These are phyloP conservation scores for Phylloscopus trochiloides DNA, from an alignment of 2,113 vertebrate genomes.

Conservation along the genomic window DNA sequence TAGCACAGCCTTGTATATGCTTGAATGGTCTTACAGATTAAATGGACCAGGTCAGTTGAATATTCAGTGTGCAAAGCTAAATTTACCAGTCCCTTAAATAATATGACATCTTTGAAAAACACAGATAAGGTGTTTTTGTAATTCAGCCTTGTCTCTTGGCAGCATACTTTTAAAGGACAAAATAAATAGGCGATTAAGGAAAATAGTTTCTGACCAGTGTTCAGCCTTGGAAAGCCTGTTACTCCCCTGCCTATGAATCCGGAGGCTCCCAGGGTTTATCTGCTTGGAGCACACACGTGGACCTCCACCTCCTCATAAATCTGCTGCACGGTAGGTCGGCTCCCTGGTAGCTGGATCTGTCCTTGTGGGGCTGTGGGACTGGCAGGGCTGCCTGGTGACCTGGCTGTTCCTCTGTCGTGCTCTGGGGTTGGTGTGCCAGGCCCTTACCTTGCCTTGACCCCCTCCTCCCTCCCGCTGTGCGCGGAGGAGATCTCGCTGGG, in stretches of 20 bases:
- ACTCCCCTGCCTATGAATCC: neutral
- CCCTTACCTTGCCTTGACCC: neutral
- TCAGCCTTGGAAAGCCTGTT: neutral
- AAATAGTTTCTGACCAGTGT: neutral
- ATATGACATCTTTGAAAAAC: neutral
- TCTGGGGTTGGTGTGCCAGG: neutral
- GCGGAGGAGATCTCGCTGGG: neutral
- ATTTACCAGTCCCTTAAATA: neutral
- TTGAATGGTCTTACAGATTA: neutral
- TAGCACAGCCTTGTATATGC: neutral
- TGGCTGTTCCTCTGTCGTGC: accelerated
- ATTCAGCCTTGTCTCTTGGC: neutral
- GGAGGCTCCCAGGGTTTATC: neutral
- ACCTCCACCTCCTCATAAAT: neutral
- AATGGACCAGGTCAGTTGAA: neutral
- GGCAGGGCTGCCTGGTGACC: accelerated
- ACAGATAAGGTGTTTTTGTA: neutral
- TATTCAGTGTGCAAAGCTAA: neutral
- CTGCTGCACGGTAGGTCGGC: accelerated
- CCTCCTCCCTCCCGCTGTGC: accelerated
- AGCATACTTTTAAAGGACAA: neutral
- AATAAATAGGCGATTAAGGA: neutral
- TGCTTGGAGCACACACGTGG: accelerated
- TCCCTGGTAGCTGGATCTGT: neutral
- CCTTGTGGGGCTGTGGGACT: neutral